Percentiles rank a stretch among this genome's conserved stretches.
Conservation (phyloP, 2,113 vertebrate genomes). For the Pao palembangensis region DNA sequence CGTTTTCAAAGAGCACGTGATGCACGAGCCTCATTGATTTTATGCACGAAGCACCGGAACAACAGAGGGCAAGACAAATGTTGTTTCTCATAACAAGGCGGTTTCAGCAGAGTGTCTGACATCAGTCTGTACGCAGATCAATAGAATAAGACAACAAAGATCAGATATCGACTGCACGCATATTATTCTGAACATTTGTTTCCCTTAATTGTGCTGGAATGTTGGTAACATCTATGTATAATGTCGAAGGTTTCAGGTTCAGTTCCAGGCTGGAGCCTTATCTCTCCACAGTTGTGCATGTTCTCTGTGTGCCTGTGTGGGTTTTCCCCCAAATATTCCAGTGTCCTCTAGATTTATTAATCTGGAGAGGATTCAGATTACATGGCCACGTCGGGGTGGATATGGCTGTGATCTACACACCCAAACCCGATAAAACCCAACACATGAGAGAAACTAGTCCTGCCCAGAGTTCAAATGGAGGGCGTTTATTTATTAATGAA, state of each 20-base stretch:
- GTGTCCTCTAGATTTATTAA: too few relatives aligned
- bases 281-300: too few relatives aligned
- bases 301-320: too few relatives aligned
- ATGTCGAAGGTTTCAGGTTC: too few relatives aligned
- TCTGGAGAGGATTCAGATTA: too few relatives aligned
- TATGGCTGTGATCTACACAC: too few relatives aligned
- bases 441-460: too few relatives aligned
- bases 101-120: slow-evolving; percentile 15
- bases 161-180: not conserved
- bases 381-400: too few relatives aligned
- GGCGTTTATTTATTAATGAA: not conserved
- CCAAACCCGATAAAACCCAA: too few relatives aligned
- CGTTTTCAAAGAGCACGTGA: slow-evolving; percentile 57
- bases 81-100: slow-evolving; percentile 32
- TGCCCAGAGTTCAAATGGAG: not conserved
- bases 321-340: too few relatives aligned
- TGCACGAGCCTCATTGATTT: slow-evolving; percentile 63
- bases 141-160: not conserved
- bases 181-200: slow-evolving; percentile 1
- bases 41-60: slow-evolving; percentile 40
- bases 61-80: slow-evolving; percentile 63
- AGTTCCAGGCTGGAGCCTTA: too few relatives aligned
- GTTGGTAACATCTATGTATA: not conserved
- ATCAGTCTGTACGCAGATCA: not conserved
- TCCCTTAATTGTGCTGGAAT: not conserved